Conservation (phyloP, 2,113 vertebrate genomes). For the Callopanchax toddi region DNA sequence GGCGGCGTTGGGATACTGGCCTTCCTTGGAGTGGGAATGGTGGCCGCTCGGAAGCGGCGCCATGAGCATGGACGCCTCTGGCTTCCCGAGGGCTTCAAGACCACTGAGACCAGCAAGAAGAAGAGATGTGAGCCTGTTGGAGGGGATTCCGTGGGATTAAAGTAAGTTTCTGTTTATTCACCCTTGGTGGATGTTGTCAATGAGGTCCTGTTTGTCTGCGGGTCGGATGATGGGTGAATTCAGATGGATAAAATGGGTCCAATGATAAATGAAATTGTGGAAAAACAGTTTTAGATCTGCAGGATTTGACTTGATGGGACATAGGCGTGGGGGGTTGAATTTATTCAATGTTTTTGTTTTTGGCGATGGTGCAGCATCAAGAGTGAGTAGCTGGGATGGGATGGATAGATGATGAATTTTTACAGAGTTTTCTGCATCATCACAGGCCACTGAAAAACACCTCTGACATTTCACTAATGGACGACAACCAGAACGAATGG, state of each 20-base stretch:
- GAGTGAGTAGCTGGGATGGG: constrained; percentile 21
- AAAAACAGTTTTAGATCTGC: constrained; percentile 38
- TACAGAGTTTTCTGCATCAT: constrained; percentile 47
- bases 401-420: constrained; percentile 39
- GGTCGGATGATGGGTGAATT: constrained; percentile 27
- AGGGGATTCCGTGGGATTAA: constrained; percentile 95
- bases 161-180: constrained; percentile 83
- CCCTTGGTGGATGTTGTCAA: neutral
- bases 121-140: constrained; percentile 94
- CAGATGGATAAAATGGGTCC: constrained; percentile 12
- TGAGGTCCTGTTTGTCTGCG: constrained; percentile 1
- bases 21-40: constrained; percentile 86
- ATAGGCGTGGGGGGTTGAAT: constrained; percentile 50
- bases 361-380: constrained; percentile 42
- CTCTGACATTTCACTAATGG: constrained; percentile 92
- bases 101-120: constrained; percentile 95
- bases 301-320: constrained; percentile 62
- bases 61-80: constrained; percentile 96
- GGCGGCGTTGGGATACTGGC: constrained; percentile 81
- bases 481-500: constrained; percentile 95
- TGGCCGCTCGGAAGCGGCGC: constrained; percentile 91
- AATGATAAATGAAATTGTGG: constrained; percentile 34
- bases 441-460: constrained; percentile 91
- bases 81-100: constrained; percentile 98
- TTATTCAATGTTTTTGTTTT: constrained; percentile 67